Evolutionary conservation across 2,113 vertebrate genomes (phyloP).

Genomic region (Atractosteus spatula): DNA sequence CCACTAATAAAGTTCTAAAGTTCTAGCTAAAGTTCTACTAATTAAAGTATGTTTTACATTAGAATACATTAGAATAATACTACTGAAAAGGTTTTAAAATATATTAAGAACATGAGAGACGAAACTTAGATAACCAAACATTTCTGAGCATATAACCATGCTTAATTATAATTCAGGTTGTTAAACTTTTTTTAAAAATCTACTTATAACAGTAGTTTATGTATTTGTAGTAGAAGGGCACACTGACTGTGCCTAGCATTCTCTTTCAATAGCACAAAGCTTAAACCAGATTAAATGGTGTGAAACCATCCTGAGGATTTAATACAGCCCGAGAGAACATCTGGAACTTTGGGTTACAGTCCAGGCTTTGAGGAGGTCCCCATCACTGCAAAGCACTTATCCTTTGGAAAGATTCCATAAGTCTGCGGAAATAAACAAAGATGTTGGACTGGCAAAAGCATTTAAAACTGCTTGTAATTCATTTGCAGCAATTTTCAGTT

Average conservation of each 20-base stretch:
- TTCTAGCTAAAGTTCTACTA: too few species aligned
- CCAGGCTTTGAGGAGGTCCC: constrained; percentile 56
- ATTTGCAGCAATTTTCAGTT: constrained; percentile 16
- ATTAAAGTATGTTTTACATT: too few species aligned
- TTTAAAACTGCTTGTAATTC: background rate
- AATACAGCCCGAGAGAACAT: constrained; percentile 38
- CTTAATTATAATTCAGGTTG: too few species aligned
- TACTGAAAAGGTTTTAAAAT: too few species aligned
- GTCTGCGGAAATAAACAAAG: constrained; percentile 31
- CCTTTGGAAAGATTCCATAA: constrained; percentile 38
- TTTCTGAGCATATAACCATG: too few species aligned
- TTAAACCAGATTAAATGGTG: constrained; percentile 45
- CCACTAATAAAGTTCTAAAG: too few species aligned
- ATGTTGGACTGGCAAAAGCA: constrained; percentile 14
- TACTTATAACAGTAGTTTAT: too few species aligned
- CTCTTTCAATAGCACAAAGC: constrained; percentile 49
- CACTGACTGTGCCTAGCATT: constrained; percentile 29
- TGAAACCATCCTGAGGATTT: constrained; percentile 25
- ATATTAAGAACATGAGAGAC: too few species aligned
- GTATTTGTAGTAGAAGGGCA: background rate
- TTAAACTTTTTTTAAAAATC: too few species aligned
- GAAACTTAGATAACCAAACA: too few species aligned
- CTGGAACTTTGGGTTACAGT: constrained; percentile 40
- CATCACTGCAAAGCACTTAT: constrained; percentile 30
- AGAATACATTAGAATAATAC: too few species aligned